These are phyloP conservation scores for Leptopilina syphax DNA, from an alignment of 2,888 invertebrate genomes.

Conservation along the genomic window DNA sequence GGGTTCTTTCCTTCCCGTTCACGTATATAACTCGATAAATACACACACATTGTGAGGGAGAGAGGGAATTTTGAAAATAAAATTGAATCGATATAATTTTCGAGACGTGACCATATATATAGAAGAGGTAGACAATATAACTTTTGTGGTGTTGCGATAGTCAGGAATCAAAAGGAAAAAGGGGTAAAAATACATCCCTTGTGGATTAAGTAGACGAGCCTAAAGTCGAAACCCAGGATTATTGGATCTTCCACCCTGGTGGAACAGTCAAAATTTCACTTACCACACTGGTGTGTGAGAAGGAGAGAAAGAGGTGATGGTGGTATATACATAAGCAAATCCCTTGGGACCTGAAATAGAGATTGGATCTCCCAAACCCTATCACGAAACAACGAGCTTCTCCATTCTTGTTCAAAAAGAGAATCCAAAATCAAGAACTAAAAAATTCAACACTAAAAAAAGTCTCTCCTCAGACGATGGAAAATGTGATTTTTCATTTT, in stretches of 20 bases:
- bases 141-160: slow-evolving; percentile 27
- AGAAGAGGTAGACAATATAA: background rate
- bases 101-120: slow-evolving; percentile 51
- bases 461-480: background rate
- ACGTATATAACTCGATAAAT: background rate
- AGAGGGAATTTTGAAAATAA: slow-evolving; percentile 61
- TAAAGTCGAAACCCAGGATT: slow-evolving; percentile 51
- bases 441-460: slow-evolving; percentile 7
- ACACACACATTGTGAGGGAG: background rate
- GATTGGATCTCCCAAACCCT: slow-evolving; percentile 32
- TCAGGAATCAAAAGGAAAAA: slow-evolving; percentile 36
- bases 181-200: slow-evolving; percentile 53
- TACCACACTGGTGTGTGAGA: slow-evolving; percentile 45
- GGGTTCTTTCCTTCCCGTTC: background rate
- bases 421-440: background rate
- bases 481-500: background rate
- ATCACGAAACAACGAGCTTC: slow-evolving; percentile 22
- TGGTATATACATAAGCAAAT: background rate
- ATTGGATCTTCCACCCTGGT: slow-evolving; percentile 61
- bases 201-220: slow-evolving; percentile 52
- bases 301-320: no score
- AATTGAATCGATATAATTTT: slow-evolving; percentile 66
- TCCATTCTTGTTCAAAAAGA: slow-evolving; percentile 11
- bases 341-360: slow-evolving; percentile 28
- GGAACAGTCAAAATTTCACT: slow-evolving; percentile 67